Conservation (phyloP, 2,113 vertebrate genomes). For the Nestor notabilis region DNA sequence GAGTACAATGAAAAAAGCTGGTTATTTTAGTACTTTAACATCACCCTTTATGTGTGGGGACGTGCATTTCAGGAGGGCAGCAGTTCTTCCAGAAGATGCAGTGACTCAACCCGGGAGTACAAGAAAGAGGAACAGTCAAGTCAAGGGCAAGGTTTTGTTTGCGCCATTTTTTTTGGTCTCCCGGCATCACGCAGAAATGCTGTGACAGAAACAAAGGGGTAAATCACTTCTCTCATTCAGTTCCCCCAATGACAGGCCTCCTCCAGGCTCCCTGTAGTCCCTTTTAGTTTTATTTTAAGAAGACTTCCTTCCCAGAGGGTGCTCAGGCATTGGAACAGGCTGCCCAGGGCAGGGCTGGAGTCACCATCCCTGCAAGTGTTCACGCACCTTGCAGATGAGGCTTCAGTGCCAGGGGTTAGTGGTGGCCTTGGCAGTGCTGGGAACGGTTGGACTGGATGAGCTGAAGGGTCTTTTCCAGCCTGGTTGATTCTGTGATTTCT, state of each 20-base stretch:
- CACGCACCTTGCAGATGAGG: neutral
- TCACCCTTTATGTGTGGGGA: neutral
- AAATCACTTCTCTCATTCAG: neutral
- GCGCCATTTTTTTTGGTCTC: neutral
- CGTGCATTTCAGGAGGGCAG: rapidly evolving
- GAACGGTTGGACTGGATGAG: neutral
- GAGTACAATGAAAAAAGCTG: neutral
- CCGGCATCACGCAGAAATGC: neutral
- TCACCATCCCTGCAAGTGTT: neutral
- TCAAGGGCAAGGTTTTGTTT: neutral
- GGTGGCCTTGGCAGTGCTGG: neutral
- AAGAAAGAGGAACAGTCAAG: rapidly evolving
- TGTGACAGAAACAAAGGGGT: rapidly evolving
- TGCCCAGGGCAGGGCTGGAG: neutral
- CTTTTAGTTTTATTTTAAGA: neutral
- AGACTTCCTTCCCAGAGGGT: neutral
- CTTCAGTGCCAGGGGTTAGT: neutral
- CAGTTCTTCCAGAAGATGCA: neutral
- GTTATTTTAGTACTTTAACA: neutral
- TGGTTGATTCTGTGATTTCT: neutral
- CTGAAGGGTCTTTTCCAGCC: neutral
- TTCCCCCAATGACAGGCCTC: neutral
- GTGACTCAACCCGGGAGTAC: neutral
- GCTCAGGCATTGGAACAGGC: neutral
- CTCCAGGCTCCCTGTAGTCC: neutral